These are phyloP conservation scores for Carassius auratus DNA, from an alignment of 2,113 vertebrate genomes.

Conservation along the genomic window DNA sequence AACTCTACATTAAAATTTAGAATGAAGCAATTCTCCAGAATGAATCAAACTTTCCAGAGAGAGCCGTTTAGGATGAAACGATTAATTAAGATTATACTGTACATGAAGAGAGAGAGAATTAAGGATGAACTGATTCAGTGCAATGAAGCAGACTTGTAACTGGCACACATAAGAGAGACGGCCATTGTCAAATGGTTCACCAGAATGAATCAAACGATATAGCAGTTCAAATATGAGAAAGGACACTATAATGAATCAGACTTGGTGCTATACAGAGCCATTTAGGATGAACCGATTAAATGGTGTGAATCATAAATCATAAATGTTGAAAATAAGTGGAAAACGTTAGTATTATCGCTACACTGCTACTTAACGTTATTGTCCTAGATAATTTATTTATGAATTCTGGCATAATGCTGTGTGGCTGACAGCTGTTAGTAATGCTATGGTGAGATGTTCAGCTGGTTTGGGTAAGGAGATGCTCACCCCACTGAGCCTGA, in stretches of 20 bases:
- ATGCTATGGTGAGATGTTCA: conserved; percentile 54
- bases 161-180: not conserved
- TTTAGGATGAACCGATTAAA: not conserved
- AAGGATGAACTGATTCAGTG: not conserved
- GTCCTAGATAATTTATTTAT: not conserved
- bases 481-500: conserved; percentile 53
- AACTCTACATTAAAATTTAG: too few species aligned
- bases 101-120: not conserved
- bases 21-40: too few species aligned
- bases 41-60: too few species aligned
- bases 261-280: not conserved
- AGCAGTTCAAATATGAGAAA: too few species aligned
- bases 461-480: conserved; percentile 57
- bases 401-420: conserved; percentile 15
- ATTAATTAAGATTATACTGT: too few species aligned
- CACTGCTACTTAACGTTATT: not conserved
- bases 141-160: not conserved
- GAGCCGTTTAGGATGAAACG: too few species aligned
- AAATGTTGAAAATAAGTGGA: too few species aligned
- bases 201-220: not conserved
- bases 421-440: conserved; percentile 28
- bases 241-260: not conserved
- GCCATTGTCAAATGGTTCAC: not conserved
- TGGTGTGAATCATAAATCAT: not conserved
- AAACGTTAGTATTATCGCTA: not conserved